These are phyloP conservation scores for Hyaena hyaena DNA, from an alignment of 2,113 vertebrate species.

Conservation along the genomic window DNA sequence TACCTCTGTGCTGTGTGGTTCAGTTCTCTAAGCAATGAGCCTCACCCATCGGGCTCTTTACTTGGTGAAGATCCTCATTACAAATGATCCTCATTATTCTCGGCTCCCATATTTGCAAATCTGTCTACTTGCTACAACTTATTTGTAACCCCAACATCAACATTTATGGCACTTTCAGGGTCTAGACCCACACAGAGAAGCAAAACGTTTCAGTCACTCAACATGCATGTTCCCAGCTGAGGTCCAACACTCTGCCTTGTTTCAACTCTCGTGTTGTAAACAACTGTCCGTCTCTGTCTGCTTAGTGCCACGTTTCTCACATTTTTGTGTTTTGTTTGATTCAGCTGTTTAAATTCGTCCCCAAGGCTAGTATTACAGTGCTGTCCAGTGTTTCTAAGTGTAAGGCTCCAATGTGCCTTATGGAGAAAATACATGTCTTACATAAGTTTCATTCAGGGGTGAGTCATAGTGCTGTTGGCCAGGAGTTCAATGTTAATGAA, in stretches of 20 bases:
- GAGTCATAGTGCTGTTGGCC: not conserved
- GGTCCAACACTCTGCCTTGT: not conserved
- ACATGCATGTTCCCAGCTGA: not conserved
- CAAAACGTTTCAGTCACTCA: not conserved
- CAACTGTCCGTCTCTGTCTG: not conserved
- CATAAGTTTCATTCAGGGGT: not conserved
- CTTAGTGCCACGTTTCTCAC: not conserved
- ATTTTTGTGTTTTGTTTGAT: not conserved
- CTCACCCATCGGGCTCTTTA: not conserved
- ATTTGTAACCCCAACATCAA: not conserved
- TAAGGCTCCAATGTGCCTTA: not conserved
- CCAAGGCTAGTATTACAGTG: not conserved
- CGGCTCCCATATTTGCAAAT: fast-evolving
- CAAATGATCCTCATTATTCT: not conserved
- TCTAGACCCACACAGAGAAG: not conserved
- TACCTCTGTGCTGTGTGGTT: fast-evolving
- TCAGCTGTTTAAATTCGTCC: not conserved
- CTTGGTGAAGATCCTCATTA: not conserved
- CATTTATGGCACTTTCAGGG: not conserved
- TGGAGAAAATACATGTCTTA: not conserved
- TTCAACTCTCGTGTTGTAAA: not conserved
- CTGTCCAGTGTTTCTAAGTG: not conserved
- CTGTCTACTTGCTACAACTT: not conserved
- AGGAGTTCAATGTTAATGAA: not conserved
- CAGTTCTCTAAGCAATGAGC: not conserved